phyloP scores from a whole-genome alignment of 2,113 vertebrate species.

The Silurus glanis region DNA sequence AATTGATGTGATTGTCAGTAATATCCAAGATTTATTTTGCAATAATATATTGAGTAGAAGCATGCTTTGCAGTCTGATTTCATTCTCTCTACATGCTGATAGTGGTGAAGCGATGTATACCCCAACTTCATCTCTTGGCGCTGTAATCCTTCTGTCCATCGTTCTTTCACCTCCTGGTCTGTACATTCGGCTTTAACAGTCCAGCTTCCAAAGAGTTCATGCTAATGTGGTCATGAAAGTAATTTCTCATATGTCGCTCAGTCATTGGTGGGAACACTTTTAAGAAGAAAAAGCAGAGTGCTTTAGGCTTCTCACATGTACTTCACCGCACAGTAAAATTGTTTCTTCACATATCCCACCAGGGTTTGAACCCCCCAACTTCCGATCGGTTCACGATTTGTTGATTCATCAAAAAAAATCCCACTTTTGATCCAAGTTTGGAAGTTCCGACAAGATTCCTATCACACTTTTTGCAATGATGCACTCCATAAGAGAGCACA shows the following conservation, averaged over 20 bases:
- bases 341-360: too few species aligned
- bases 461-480: conserved; percentile 71
- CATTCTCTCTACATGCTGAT: background rate
- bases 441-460: conserved; percentile 77
- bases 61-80: background rate
- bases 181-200: background rate
- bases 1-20: background rate
- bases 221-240: background rate
- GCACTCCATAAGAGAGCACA: background rate
- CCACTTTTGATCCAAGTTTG: conserved; percentile 72
- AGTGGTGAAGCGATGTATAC: background rate
- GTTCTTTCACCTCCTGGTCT: background rate
- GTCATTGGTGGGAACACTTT: too few species aligned
- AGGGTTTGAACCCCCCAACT: too few species aligned
- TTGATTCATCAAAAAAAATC: background rate
- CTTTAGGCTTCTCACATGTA: too few species aligned
- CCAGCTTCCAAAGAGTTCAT: background rate
- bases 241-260: background rate
- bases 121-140: background rate
- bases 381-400: too few species aligned
- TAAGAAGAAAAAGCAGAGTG: too few species aligned
- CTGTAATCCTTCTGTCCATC: background rate
- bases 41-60: background rate
- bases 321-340: too few species aligned
- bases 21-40: background rate